Percentiles rank a stretch among this genome's conserved stretches.
phyloP scores from a whole-genome alignment of 2,888 invertebrate species.

The Amphipoea lucens region DNA sequence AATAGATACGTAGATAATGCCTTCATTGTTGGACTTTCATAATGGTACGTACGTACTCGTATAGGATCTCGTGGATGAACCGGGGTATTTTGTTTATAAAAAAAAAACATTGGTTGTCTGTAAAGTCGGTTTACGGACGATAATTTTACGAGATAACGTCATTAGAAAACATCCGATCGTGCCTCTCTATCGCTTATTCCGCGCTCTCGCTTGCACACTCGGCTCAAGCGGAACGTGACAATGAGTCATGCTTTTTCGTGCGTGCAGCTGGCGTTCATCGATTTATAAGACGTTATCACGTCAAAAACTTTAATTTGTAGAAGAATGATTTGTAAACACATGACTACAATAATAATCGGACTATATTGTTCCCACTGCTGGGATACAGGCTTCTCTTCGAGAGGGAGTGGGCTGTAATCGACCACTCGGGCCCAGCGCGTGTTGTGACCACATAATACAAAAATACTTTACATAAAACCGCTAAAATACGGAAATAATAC shows the following conservation, averaged over 20 bases:
- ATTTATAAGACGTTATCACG: no score
- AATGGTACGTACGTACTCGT: neutral
- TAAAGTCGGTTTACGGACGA: no score
- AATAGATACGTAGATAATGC: neutral
- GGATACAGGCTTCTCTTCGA: neutral
- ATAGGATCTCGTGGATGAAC: neutral
- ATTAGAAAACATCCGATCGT: no score
- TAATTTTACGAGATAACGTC: no score
- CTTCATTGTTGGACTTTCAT: no score
- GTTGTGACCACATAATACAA: neutral
- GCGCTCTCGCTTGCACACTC: no score
- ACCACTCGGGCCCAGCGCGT: neutral
- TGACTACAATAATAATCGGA: neutral
- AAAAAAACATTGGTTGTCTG: no score
- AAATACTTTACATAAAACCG: neutral
- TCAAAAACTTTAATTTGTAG: neutral
- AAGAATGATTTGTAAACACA: neutral
- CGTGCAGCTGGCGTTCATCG: no score
- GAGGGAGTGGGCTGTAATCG: neutral
- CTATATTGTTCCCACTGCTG: neutral
- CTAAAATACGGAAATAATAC: neutral
- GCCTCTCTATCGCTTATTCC: no score
- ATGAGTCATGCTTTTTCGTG: no score
- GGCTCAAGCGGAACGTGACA: no score
- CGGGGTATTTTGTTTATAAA: neutral